Evolutionary conservation across 2,797 vertebrate genomes (phyloP).

Genomic region (Tangara arthus): DNA sequence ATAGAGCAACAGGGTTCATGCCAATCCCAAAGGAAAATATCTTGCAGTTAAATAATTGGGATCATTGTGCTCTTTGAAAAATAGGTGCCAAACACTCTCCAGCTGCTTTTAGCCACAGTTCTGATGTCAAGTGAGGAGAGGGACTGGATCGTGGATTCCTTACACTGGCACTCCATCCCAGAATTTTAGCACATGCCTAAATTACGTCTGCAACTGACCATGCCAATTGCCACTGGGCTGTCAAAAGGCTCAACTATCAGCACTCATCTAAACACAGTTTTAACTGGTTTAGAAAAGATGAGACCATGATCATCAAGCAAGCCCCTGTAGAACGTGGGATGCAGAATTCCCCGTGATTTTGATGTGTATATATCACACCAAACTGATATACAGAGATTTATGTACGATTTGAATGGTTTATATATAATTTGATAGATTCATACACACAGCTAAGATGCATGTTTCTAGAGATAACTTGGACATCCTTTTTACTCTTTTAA

Average conservation of each 20-base stretch:
- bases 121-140: neutral
- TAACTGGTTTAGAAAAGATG: neutral
- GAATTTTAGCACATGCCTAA: neutral
- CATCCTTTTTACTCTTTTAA: neutral
- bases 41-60: neutral
- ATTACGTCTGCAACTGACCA: neutral
- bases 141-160: neutral
- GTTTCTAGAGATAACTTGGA: neutral
- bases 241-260: neutral
- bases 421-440: neutral
- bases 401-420: accelerated
- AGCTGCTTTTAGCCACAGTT: neutral
- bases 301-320: too few relatives aligned
- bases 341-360: neutral
- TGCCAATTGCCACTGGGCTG: accelerated
- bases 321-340: accelerated
- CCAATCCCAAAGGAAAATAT: neutral
- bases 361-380: accelerated
- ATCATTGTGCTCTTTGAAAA: neutral
- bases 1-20: neutral
- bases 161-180: accelerated
- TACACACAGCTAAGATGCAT: neutral
- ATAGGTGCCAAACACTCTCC: neutral
- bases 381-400: neutral
- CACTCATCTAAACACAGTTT: neutral